A percentile compares a stretch with the other conserved stretches of the same genome.
Evolutionary conservation across 1,140 invertebrate genomes (phyloP).

Genomic region (Drosophila pallidifrons): DNA sequence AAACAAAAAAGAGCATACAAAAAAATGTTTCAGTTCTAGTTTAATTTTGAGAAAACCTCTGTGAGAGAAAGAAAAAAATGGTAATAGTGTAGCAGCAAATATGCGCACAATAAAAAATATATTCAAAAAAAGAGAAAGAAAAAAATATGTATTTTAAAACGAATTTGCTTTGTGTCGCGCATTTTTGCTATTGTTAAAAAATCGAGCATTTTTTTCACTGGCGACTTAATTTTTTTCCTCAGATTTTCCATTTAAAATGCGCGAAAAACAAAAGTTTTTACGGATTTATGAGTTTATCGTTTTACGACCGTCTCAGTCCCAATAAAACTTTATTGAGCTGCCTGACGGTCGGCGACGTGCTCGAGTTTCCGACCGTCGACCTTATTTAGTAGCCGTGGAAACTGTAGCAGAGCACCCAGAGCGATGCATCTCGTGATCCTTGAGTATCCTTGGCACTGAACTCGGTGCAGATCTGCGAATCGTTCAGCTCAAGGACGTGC

Average conservation of each 20-base stretch:
- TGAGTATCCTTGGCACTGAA: not conserved
- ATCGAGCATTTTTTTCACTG: slow-evolving; percentile 75
- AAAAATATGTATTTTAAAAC: slow-evolving; percentile 69
- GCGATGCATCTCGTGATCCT: not conserved
- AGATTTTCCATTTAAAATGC: slow-evolving; percentile 78
- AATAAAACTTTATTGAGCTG: slow-evolving; percentile 78
- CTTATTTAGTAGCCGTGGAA: slow-evolving; percentile 74
- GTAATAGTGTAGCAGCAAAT: slow-evolving; percentile 70
- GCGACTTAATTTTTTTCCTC: slow-evolving; percentile 74
- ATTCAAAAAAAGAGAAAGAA: slow-evolving; percentile 39
- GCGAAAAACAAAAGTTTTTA: slow-evolving; percentile 67
- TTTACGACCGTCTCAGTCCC: slow-evolving; percentile 64
- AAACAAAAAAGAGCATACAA: slow-evolving; percentile 72
- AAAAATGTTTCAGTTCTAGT: slow-evolving; percentile 82
- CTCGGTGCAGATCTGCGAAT: slow-evolving; percentile 42
- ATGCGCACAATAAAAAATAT: slow-evolving; percentile 68
- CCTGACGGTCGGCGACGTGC: slow-evolving; percentile 46
- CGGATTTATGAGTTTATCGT: slow-evolving; percentile 78
- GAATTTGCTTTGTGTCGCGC: slow-evolving; percentile 63
- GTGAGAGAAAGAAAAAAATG: slow-evolving; percentile 69
- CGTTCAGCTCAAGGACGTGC: slow-evolving; percentile 54
- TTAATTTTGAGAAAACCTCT: slow-evolving; percentile 73
- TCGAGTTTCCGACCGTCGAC: slow-evolving; percentile 69
- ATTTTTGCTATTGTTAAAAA: slow-evolving; percentile 82
- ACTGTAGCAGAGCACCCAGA: slow-evolving; percentile 65